A percentile compares a stretch with the other conserved stretches of the same genome.
These are phyloP conservation scores for Acanthurus tractus DNA, from an alignment of 2,797 vertebrate genomes.

Conservation along the genomic window DNA sequence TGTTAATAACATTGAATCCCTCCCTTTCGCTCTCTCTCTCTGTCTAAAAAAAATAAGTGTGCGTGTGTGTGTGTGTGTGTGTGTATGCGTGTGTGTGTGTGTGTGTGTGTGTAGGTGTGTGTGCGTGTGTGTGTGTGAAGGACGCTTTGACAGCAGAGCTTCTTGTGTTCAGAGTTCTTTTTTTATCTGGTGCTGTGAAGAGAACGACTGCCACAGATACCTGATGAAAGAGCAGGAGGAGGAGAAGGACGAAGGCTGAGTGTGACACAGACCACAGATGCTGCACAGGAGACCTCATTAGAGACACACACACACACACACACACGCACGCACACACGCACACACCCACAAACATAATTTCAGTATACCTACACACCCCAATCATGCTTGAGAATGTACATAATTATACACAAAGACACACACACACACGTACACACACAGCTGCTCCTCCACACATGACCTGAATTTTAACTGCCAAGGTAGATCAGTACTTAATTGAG, in stretches of 20 bases:
- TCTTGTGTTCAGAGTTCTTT: conserved; percentile 49
- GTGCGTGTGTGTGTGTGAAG: conserved; percentile 9
- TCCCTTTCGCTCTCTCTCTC: no score
- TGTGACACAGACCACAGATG: conserved; percentile 73
- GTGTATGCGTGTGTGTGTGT: background rate
- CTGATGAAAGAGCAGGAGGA: conserved; percentile 68
- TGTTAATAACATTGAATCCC: no score
- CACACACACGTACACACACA: conserved; percentile 43
- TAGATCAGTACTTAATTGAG: conserved; percentile 74
- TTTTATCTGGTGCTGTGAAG: conserved; percentile 59
- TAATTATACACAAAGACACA: conserved; percentile 26
- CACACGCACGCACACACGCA: conserved; percentile 44
- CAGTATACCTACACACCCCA: conserved; percentile 33
- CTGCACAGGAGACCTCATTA: conserved; percentile 74
- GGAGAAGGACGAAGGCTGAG: conserved; percentile 58
- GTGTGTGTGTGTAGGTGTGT: conserved; percentile 12
- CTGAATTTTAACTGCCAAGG: conserved; percentile 78
- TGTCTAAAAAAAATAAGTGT: no score
- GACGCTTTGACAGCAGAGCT: conserved; percentile 26
- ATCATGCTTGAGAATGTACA: conserved; percentile 45
- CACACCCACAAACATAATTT: conserved; percentile 21
- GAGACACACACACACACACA: conserved; percentile 39
- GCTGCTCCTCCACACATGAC: conserved; percentile 77
- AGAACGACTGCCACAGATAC: conserved; percentile 49
- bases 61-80: no score